These are phyloP conservation scores for Agelaius phoeniceus DNA, from an alignment of 2,113 vertebrate species.

Conservation along the genomic window DNA sequence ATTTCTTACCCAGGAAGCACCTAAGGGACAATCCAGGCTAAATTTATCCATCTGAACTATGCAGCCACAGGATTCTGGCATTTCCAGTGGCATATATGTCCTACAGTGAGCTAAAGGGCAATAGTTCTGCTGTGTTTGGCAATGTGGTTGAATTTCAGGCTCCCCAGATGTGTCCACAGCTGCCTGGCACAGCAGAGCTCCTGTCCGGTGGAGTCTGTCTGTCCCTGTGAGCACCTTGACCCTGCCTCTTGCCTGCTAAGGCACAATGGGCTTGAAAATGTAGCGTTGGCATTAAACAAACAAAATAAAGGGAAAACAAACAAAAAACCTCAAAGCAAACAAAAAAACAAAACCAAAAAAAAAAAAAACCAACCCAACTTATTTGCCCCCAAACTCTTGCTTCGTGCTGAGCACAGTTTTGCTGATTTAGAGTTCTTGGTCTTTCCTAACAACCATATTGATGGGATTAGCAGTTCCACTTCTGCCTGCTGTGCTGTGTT, in stretches of 20 bases:
- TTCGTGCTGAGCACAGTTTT: not conserved
- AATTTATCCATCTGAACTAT: not conserved
- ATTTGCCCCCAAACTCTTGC: not conserved
- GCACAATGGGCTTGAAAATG: not conserved
- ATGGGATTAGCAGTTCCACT: not conserved
- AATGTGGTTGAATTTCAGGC: not conserved
- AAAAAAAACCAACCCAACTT: not conserved
- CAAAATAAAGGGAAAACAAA: not conserved
- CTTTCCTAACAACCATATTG: not conserved
- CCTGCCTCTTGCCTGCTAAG: not conserved
- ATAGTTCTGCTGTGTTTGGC: not conserved
- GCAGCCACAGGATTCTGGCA: not conserved
- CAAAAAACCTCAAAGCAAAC: too few relatives aligned
- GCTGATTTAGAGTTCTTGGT: not conserved
- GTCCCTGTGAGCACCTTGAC: not conserved
- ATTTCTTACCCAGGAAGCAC: not conserved
- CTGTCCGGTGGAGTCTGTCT: rapidly evolving
- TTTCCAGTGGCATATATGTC: not conserved
- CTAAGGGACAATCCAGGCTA: not conserved
- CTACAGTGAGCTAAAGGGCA: not conserved
- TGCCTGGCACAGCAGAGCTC: not conserved
- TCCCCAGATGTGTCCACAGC: not conserved
- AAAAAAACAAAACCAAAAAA: not conserved
- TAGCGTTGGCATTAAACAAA: not conserved
- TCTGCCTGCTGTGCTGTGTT: not conserved